phyloP scores from a whole-genome alignment of 1,140 invertebrate genomes.

The Lutraria rhynchaena region DNA sequence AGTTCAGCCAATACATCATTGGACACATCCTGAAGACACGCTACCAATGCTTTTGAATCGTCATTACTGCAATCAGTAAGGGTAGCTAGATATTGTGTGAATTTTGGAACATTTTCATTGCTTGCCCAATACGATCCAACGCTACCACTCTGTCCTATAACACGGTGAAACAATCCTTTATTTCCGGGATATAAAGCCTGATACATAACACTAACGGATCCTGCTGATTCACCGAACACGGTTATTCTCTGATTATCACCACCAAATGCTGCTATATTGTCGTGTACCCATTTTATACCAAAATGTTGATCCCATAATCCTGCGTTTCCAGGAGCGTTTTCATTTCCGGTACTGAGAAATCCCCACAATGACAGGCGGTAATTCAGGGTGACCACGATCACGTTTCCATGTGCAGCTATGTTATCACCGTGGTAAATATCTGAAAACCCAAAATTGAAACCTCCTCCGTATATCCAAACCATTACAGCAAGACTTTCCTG shows the following conservation, averaged over 20 bases:
- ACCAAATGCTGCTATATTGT: slow-evolving; percentile 88
- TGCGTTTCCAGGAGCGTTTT: slow-evolving; percentile 70
- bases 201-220: slow-evolving; percentile 77
- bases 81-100: background rate
- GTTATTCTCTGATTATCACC: slow-evolving; percentile 88
- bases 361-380: slow-evolving; percentile 91
- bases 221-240: slow-evolving; percentile 94
- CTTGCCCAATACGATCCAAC: background rate
- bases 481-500: slow-evolving; percentile 90
- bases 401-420: slow-evolving; percentile 89
- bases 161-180: slow-evolving; percentile 59
- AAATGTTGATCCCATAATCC: slow-evolving; percentile 85
- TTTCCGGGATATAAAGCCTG: slow-evolving; percentile 48
- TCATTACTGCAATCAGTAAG: background rate
- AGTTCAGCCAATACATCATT: background rate
- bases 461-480: slow-evolving; percentile 97
- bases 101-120: background rate
- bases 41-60: background rate
- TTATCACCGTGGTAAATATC: slow-evolving; percentile 93
- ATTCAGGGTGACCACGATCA: slow-evolving; percentile 88
- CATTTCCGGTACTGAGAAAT: slow-evolving; percentile 85
- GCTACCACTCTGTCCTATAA: slow-evolving; percentile 49
- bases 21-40: slow-evolving; percentile 19
- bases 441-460: slow-evolving; percentile 95
- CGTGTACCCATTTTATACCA: slow-evolving; percentile 88